phyloP scores from a whole-genome alignment of 1,140 invertebrate species.

The Hyposmocoma kahamanoa region DNA sequence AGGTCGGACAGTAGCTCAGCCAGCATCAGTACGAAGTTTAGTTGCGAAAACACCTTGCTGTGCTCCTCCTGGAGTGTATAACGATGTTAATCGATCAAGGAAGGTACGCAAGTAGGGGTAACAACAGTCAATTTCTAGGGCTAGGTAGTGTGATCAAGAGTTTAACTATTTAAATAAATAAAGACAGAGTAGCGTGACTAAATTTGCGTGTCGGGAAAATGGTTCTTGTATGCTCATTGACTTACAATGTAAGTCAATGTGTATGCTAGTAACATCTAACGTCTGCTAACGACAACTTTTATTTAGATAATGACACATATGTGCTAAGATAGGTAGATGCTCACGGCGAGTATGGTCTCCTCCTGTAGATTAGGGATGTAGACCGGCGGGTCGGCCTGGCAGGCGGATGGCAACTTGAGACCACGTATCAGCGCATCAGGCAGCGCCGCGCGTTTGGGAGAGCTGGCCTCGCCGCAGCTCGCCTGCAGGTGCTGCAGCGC shows the following conservation, averaged over 20 bases:
- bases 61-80: conserved; percentile 65
- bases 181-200: no score
- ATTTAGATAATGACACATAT: background rate
- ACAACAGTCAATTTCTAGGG: no score
- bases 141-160: no score
- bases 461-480: conserved; percentile 80
- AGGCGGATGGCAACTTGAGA: conserved; percentile 58
- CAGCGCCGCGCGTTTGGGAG: conserved; percentile 81
- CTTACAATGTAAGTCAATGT: conserved; percentile 1
- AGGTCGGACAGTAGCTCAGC: conserved; percentile 60
- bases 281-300: no score
- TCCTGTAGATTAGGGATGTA: conserved; percentile 95
- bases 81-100: no score
- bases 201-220: no score
- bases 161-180: no score
- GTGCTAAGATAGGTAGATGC: conserved; percentile 8
- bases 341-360: conserved; percentile 93
- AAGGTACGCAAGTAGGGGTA: no score
- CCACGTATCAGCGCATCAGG: conserved; percentile 77
- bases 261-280: no score
- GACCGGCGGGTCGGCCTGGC: conserved; percentile 75
- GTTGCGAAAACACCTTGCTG: conserved; percentile 65
- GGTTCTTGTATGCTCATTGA: no score
- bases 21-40: conserved; percentile 66
- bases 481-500: conserved; percentile 67